Base-by-base conservation (phyloP, 2,113 vertebrate genomes). In the Odontesthes bonariensis region DNA sequence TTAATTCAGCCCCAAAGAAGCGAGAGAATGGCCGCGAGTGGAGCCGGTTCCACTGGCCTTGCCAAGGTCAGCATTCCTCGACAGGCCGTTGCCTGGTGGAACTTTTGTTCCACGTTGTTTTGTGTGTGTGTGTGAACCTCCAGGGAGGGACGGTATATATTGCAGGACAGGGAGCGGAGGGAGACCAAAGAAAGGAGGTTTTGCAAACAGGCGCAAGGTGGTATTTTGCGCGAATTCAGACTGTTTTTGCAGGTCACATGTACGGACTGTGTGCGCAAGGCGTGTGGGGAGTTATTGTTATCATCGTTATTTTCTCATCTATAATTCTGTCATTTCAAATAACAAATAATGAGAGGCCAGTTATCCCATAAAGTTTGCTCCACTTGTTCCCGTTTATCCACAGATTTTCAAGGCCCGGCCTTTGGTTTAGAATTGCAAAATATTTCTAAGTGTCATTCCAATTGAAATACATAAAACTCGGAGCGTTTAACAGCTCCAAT, bases 11-110 rank as follows among this genome's bases (percentile, higher is more conserved):
- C 47, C 69, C 52, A 71, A 70, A 78, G 77, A 82, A 73, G 52
- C 17, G 68, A 61, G 70, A 77, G 77, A 82, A 63, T 66, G 73
- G 72, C 56, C 75, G 79, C 22, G 86, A 73, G 73, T 77, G 51
- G 64, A 82, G 70, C 82, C 72, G 77, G 82, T 79, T 87, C 83
- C 82, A 74, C 56, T 73, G 66, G 62, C 81, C 68, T 27, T 91
- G 91, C 92, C 91, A 92, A 92, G 81, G 86, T 90, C 92, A 86
- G 91, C 91, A 93, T 93, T 94, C 92, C 91, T 89, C 73, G 57
- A 66, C 86, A 23, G 57, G 60, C 81, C 74, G 93, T 92, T 90
- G 92, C 91, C 90, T 84, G 73, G 93, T 78, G 87, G 88, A 88
- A 90, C 88, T 89, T 92, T 86, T 88, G 86, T 92, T 77, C 86